Evolutionary conservation across 2,797 vertebrate species (phyloP).

Genomic region (Etheostoma perlongum): DNA sequence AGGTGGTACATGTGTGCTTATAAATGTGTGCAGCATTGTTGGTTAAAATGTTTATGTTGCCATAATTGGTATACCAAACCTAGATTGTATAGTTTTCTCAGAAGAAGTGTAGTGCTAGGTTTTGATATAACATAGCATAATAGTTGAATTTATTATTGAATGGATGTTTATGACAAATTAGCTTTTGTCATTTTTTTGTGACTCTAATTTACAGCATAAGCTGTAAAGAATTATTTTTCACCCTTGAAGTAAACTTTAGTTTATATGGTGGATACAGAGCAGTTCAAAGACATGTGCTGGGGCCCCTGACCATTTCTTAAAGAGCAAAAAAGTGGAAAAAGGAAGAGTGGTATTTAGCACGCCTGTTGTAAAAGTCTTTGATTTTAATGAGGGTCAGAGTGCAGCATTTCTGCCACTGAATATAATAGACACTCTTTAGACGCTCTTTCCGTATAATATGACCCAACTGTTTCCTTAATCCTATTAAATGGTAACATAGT

Average conservation of each 20-base stretch:
- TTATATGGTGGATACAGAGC: neutral
- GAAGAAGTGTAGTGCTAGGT: neutral
- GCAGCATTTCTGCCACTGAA: conserved; percentile 45
- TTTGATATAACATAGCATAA: neutral
- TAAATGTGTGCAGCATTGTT: neutral
- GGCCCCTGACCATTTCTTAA: conserved; percentile 12
- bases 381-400: conserved; percentile 57
- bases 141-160: neutral
- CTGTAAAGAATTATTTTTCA: neutral
- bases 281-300: neutral
- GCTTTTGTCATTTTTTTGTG: too few species aligned
- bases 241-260: neutral
- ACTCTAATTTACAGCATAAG: neutral
- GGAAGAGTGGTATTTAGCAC: conserved; percentile 36
- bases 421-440: conserved; percentile 36
- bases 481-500: conserved; percentile 5
- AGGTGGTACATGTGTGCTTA: neutral
- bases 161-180: neutral
- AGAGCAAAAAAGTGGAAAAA: neutral
- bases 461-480: conserved; percentile 35
- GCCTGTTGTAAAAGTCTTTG: conserved; percentile 48
- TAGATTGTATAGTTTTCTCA: neutral
- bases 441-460: conserved; percentile 36
- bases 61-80: too few species aligned
- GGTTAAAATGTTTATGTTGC: neutral